Evolutionary conservation across 2,113 vertebrate species (phyloP), one percentile per base, ranked within the genome.

Genomic region (Mastomys coucha): DNA sequence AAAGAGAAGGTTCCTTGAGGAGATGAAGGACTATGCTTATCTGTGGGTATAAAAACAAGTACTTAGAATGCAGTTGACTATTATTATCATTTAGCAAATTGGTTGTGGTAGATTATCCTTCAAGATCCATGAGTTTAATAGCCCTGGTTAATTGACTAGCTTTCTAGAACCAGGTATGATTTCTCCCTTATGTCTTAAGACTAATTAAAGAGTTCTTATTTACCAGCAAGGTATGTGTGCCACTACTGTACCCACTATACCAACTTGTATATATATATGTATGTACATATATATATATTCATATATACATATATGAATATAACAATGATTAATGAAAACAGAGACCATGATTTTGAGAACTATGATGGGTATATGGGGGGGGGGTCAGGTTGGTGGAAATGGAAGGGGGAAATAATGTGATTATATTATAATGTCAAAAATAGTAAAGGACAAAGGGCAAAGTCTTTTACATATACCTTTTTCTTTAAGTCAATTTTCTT

Each of bases 401-500:
- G 80, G 13, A 42, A 60, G 5, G 13, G 22, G 13, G 3, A 84
- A n/a, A 63, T 28, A 28, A 84, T 63, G 81, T 17, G 39, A 65
- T 45, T 85, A 45, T 45, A 85, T 65, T 65, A 45, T 82, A 39
- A 26, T 85, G 58, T 65, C 58, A 84, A 84, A 81, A 84, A 31
- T 84, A 17, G 63, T 39, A 84, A 63, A 63, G n/a, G 63, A 85
- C 45, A 82, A 65, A 85, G 60, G 58, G 26, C 45, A 84, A 49
- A 88, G 49, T 87, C 53, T 73, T 92, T 96, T 67, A 13, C 20
- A 73, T 0, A 87, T 11, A 45, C 36, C 13, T 4, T 89, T 96
- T 76, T 28, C 5, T 90, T n/a, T 39, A 93, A 76, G 94, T 67
- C 82, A 91, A n/a, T 78, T 88, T 95, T 88, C 20, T 7, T 67